Percentiles rank a stretch among this genome's conserved stretches.
These are phyloP conservation scores for Sinosuthora webbiana DNA, from an alignment of 2,113 vertebrate genomes.

Conservation along the genomic window DNA sequence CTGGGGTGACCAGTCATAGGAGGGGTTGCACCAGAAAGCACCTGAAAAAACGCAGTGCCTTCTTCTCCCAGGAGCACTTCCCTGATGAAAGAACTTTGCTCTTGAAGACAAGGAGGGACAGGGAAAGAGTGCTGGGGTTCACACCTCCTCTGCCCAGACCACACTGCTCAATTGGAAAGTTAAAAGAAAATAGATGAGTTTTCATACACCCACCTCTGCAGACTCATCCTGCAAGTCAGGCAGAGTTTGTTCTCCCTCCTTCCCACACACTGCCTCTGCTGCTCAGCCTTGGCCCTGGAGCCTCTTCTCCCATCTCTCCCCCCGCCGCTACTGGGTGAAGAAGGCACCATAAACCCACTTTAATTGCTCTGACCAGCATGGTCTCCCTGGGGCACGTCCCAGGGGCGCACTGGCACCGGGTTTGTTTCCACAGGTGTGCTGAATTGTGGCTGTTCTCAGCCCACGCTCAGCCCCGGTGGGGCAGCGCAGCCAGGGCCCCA, in stretches of 20 bases:
- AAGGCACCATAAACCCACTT: background rate
- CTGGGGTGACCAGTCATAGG: background rate
- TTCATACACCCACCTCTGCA: conserved; percentile 7
- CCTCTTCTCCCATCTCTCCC: background rate
- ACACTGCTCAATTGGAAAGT: background rate
- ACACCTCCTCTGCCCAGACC: background rate
- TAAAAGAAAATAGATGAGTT: background rate
- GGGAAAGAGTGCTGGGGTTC: background rate
- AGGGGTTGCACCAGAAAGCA: background rate
- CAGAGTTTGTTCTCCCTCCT: background rate
- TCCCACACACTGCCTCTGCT: background rate
- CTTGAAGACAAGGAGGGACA: background rate
- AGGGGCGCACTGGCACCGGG: background rate
- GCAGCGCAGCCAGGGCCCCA: background rate
- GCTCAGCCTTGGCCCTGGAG: background rate
- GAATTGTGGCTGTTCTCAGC: background rate
- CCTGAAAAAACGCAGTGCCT: background rate
- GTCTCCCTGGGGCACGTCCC: background rate
- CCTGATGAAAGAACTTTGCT: background rate
- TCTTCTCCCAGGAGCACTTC: background rate
- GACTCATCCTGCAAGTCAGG: background rate
- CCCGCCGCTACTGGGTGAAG: fast-evolving
- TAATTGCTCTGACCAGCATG: background rate
- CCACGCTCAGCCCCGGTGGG: background rate
- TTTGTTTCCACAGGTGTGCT: background rate